Conservation (phyloP, 1,140 invertebrate species). For the Aphaenogaster ashmeadi region DNA sequence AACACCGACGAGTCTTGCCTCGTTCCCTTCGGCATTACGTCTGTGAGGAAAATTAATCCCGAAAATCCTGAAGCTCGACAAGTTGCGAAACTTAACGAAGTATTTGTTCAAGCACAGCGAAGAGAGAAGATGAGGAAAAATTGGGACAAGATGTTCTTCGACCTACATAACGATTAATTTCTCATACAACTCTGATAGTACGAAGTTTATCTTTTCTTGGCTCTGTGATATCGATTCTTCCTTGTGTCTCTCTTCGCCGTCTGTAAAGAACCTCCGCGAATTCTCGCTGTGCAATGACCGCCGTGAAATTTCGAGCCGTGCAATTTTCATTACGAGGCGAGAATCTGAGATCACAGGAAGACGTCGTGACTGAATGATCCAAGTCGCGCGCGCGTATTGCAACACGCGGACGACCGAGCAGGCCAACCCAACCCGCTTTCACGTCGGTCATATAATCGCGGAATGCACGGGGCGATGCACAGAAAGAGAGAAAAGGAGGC, state of each 20-base stretch:
- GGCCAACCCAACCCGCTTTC: slow-evolving; percentile 42
- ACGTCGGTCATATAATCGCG: slow-evolving; percentile 44
- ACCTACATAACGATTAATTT: background rate
- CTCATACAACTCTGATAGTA: background rate
- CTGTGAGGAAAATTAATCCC: background rate
- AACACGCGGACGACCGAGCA: slow-evolving; percentile 7
- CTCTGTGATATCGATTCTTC: background rate
- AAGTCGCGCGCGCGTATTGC: slow-evolving; percentile 36
- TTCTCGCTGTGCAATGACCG: background rate
- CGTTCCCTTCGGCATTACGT: background rate
- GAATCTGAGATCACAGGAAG: slow-evolving; percentile 5
- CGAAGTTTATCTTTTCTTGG: background rate
- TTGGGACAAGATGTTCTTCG: background rate
- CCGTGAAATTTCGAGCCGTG: background rate
- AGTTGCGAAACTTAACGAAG: background rate
- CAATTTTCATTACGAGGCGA: slow-evolving; percentile 50
- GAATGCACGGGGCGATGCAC: background rate
- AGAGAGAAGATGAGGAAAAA: background rate
- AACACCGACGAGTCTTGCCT: background rate
- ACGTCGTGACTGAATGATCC: slow-evolving; percentile 43
- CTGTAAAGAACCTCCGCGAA: background rate
- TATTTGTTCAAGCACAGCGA: background rate
- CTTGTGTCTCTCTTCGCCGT: background rate
- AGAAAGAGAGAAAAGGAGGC: background rate
- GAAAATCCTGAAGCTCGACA: slow-evolving; percentile 3